Percentiles rank a stretch among this genome's conserved stretches.
phyloP scores from a whole-genome alignment of 1,140 invertebrate species.

The Drosophila sucinea region DNA sequence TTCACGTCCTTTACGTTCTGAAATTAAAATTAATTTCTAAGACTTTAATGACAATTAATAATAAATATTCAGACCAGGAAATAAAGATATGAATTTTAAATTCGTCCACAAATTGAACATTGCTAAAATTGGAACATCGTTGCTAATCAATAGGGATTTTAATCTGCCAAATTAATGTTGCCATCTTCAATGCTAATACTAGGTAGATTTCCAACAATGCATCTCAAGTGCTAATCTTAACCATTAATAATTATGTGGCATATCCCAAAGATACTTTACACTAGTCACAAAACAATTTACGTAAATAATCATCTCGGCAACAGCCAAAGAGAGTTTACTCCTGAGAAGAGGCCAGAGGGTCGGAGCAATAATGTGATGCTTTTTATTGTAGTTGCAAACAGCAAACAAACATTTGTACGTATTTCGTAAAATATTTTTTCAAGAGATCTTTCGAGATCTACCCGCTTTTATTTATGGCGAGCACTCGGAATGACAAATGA shows the following conservation, averaged over 20 bases:
- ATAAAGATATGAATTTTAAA: no score
- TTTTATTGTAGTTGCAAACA: constrained; percentile 12
- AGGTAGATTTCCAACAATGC: neutral
- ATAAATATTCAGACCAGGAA: no score
- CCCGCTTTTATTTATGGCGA: constrained; percentile 24
- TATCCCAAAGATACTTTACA: constrained; percentile 36
- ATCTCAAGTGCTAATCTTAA: constrained; percentile 39
- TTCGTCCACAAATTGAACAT: no score
- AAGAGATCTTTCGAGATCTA: neutral
- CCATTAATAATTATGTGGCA: constrained; percentile 23
- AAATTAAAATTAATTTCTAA: no score
- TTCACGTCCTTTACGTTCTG: no score
- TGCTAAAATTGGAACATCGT: no score
- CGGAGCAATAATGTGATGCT: constrained; percentile 32
- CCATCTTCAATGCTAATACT: no score
- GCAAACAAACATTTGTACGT: neutral
- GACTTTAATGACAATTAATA: no score
- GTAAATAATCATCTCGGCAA: constrained; percentile 34
- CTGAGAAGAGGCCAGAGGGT: constrained; percentile 13
- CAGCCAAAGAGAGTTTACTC: constrained; percentile 14
- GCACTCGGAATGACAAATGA: constrained; percentile 14
- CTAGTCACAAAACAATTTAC: constrained; percentile 49
- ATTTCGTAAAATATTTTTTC: neutral
- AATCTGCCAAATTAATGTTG: no score
- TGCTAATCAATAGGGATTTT: no score